These are phyloP conservation scores for Parapsyche elsis DNA, from an alignment of 1,140 invertebrate genomes.

Conservation along the genomic window DNA sequence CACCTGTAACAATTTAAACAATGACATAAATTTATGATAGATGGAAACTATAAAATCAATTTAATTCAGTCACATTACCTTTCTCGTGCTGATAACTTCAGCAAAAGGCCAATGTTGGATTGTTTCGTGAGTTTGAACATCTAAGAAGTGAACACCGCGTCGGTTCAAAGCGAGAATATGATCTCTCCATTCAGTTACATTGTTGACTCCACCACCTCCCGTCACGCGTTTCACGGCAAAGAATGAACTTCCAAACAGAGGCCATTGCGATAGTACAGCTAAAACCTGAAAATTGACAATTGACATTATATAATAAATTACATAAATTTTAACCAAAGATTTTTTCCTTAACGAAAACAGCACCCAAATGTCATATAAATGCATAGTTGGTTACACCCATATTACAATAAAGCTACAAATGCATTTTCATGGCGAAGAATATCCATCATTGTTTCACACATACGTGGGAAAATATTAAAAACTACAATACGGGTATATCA, in stretches of 20 bases:
- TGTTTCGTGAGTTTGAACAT: slow-evolving; percentile 91
- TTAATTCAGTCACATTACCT: slow-evolving; percentile 70
- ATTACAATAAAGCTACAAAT: not conserved
- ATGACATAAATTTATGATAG: slow-evolving; percentile 9
- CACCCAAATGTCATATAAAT: too few species aligned
- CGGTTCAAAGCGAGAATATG: slow-evolving; percentile 94
- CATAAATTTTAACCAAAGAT: not conserved
- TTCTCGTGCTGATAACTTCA: slow-evolving; percentile 95
- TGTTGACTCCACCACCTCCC: slow-evolving; percentile 60
- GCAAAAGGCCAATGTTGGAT: slow-evolving; percentile 91
- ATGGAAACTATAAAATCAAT: slow-evolving; percentile 10
- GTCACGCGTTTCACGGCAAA: slow-evolving; percentile 90
- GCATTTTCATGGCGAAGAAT: not conserved
- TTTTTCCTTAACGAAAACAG: too few species aligned
- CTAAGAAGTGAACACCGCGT: slow-evolving; percentile 93
- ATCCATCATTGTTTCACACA: not conserved
- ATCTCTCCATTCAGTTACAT: slow-evolving; percentile 79
- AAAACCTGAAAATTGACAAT: slow-evolving; percentile 60
- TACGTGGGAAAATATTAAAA: too few species aligned
- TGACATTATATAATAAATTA: not conserved
- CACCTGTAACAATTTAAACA: slow-evolving; percentile 62
- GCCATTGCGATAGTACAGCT: slow-evolving; percentile 90
- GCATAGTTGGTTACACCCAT: too few species aligned
- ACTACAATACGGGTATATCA: too few species aligned
- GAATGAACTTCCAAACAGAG: slow-evolving; percentile 97